Percentiles rank a stretch among this genome's conserved stretches.
These are phyloP conservation scores for Zoanthus sansibaricus DNA, from an alignment of 92 coral and sea anemone genomes.

Conservation along the genomic window DNA sequence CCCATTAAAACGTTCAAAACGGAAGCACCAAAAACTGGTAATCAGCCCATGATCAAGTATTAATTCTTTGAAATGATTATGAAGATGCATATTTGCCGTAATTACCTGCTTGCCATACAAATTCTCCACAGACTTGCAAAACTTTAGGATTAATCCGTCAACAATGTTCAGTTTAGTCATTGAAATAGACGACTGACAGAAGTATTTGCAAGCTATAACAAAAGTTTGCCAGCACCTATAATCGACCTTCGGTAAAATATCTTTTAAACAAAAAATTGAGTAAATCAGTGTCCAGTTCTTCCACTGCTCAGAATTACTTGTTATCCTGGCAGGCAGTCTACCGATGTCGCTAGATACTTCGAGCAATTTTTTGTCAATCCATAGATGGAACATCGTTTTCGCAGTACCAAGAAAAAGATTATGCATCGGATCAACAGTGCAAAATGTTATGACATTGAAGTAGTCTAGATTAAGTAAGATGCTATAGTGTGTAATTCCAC, in stretches of 20 bases:
- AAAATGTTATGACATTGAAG: constrained; percentile 69
- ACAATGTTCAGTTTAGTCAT: constrained; percentile 56
- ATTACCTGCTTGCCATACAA: constrained; percentile 52
- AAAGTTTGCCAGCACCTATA: constrained; percentile 71
- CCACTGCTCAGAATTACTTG: constrained; percentile 77
- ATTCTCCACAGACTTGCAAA: constrained; percentile 56
- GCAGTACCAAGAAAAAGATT: constrained; percentile 76
- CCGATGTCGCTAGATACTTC: constrained; percentile 76
- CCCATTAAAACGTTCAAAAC: constrained; percentile 60
- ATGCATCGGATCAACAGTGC: constrained; percentile 82
- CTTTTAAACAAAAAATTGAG: constrained; percentile 70
- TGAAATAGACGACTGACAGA: constrained; percentile 57
- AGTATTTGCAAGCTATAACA: constrained; percentile 62
- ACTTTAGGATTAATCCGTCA: constrained; percentile 46
- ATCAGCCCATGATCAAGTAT: constrained; percentile 63
- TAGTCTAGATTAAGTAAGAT: constrained; percentile 64
- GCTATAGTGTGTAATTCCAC: no score
- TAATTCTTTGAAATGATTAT: constrained; percentile 58
- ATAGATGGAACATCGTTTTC: constrained; percentile 70
- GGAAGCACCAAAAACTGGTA: constrained; percentile 63
- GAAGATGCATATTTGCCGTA: constrained; percentile 63
- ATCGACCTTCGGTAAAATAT: constrained; percentile 63
- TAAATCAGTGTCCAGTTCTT: constrained; percentile 79
- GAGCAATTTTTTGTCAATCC: constrained; percentile 63
- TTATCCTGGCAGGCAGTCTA: constrained; percentile 69